Conservation (phyloP, 2,888 invertebrate species). For the Cyclophora punctaria region DNA sequence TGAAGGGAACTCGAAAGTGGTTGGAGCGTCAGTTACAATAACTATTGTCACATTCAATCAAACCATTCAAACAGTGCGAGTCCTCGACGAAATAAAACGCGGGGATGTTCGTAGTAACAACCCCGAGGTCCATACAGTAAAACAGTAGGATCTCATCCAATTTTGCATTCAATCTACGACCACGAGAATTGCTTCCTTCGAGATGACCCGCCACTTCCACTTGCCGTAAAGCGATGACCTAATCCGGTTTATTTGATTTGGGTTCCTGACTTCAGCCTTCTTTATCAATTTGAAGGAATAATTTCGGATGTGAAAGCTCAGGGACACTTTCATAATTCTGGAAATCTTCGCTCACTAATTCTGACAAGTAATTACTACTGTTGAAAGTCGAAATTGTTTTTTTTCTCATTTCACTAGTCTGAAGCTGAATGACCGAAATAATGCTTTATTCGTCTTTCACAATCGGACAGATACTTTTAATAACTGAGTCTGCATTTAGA, state of each 20-base stretch:
- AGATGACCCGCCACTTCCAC: slow-evolving; percentile 71
- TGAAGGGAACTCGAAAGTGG: slow-evolving; percentile 38
- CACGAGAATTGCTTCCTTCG: slow-evolving; percentile 68
- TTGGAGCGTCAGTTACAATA: slow-evolving; percentile 54
- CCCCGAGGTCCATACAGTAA: slow-evolving; percentile 59
- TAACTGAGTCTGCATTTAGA: slow-evolving; percentile 20
- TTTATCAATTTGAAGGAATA: slow-evolving; percentile 57
- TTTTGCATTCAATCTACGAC: slow-evolving; percentile 75
- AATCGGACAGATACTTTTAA: no score
- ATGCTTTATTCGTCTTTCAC: no score
- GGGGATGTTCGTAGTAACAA: slow-evolving; percentile 48
- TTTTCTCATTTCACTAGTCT: slow-evolving; percentile 1
- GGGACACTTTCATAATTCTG: slow-evolving; percentile 19
- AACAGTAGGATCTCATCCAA: slow-evolving; percentile 71
- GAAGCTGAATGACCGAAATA: background rate
- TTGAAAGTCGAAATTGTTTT: slow-evolving; percentile 4
- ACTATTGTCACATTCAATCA: slow-evolving; percentile 72
- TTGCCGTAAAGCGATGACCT: slow-evolving; percentile 71
- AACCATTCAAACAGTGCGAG: slow-evolving; percentile 56
- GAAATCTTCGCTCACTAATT: no score
- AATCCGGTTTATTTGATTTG: slow-evolving; percentile 73
- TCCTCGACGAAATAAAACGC: slow-evolving; percentile 59
- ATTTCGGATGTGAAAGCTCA: slow-evolving; percentile 34
- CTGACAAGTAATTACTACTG: no score
- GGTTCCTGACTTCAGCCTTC: slow-evolving; percentile 58